Conservation (phyloP, 1,140 invertebrate genomes). For the Drosophila funebris region DNA sequence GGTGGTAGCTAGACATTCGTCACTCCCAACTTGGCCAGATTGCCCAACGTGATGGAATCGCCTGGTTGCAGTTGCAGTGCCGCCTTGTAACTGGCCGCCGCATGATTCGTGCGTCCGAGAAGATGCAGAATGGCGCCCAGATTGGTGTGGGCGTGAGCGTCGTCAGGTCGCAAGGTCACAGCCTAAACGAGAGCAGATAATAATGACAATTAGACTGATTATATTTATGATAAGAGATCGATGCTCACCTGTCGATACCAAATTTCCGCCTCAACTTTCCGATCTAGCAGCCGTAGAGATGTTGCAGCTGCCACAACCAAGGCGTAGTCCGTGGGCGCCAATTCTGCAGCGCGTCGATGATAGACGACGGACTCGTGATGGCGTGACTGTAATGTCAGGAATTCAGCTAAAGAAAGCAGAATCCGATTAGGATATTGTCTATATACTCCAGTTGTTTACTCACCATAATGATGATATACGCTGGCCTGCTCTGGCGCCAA, state of each 20-base stretch:
- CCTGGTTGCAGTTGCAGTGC: slow-evolving; percentile 93
- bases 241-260: slow-evolving; percentile 91
- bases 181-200: slow-evolving; percentile 48
- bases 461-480: slow-evolving; percentile 94
- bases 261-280: slow-evolving; percentile 91
- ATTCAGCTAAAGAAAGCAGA: slow-evolving; percentile 89
- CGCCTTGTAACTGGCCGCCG: slow-evolving; percentile 91
- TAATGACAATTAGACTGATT: not conserved
- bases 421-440: no score
- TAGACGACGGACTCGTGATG: slow-evolving; percentile 92
- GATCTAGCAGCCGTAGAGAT: slow-evolving; percentile 90
- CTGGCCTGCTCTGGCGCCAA: slow-evolving; percentile 93
- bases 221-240: not conserved
- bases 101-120: slow-evolving; percentile 94
- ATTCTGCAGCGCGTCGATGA: slow-evolving; percentile 89
- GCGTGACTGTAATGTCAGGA: slow-evolving; percentile 90
- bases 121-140: slow-evolving; percentile 96
- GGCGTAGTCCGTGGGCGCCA: slow-evolving; percentile 92
- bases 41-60: slow-evolving; percentile 93
- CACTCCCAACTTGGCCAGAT: slow-evolving; percentile 91
- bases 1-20: slow-evolving; percentile 56
- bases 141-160: slow-evolving; percentile 95
- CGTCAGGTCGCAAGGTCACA: slow-evolving; percentile 83
- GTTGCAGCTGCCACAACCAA: slow-evolving; percentile 94
- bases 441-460: slow-evolving; percentile 66